Base-by-base conservation (phyloP, 2,113 vertebrate species). In the Dromaius novaehollandiae region DNA sequence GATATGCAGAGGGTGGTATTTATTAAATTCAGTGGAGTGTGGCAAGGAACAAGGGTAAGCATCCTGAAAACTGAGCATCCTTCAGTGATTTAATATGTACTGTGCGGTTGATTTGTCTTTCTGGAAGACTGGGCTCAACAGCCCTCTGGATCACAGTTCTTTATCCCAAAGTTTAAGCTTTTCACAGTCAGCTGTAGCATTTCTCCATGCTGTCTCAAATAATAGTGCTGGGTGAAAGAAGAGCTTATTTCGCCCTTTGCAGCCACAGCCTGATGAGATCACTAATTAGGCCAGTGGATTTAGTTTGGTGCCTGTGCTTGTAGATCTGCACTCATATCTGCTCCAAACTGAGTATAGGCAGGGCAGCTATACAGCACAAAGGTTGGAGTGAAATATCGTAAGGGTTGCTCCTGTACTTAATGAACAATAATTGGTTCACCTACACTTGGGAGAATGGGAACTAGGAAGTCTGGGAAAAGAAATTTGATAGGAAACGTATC, bases 331-430 rank as follows among this genome's bases (percentile, higher is more conserved):
- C 22, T 48, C 48, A 30, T 7, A 61, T 44, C 53, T 68, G 28
- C 63, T 80, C 30, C n/a, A 53, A 69, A 40, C 2, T 6, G 9
- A 79, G 5, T 21, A 42, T 14, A 77, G 40, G 55, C 8, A 71
- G 17, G 48, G 22, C 12, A 88, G 19, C 1, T 58, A 58, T 34
- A 22, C 17, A 50, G 36, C 20, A 55, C 18, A 30, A 22, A 0
- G 0, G 15, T 18, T 75, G 56, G 36, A 30, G 28, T 63, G 60
- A 71, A 66, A 86, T 24, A 8, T 84, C 3, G 1, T 26, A 40
- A 42, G 15, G 4, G 5, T 28, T 0, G 0, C 50, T 88, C 44
- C 40, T 63, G 4, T 66, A 2, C 2, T 32, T 32, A 34, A 60
- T 34, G 32, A 60, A 34, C 56, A 60, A 10, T 34, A 60, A 60